Evolutionary conservation across 2,888 invertebrate genomes (phyloP).

Genomic region (Chloromyia formosa): DNA sequence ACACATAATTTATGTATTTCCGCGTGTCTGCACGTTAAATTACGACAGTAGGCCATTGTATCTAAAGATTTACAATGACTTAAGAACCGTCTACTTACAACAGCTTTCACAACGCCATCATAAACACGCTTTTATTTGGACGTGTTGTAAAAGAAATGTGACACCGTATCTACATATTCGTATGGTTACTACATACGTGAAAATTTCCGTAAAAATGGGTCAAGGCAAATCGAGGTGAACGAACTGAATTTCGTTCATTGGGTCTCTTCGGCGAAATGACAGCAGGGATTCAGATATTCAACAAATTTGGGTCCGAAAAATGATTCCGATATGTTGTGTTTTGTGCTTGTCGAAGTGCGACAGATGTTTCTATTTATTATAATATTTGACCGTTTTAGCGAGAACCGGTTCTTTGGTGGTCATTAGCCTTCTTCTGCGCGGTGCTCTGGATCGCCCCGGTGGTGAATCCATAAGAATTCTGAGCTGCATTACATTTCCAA

Average conservation of each 20-base stretch:
- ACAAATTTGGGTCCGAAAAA: not conserved
- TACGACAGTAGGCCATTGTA: no score
- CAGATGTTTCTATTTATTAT: no score
- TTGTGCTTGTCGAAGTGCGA: no score
- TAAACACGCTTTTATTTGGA: slow-evolving; percentile 15
- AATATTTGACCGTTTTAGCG: no score
- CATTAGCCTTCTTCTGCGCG: not conserved
- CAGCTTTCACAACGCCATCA: slow-evolving; percentile 31
- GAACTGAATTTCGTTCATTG: slow-evolving; percentile 33
- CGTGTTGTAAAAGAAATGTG: slow-evolving; percentile 6
- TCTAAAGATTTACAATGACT: not conserved
- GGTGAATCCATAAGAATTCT: not conserved
- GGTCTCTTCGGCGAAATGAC: slow-evolving; percentile 14
- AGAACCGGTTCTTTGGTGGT: not conserved
- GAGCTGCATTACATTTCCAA: not conserved
- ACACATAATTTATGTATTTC: slow-evolving; percentile 3
- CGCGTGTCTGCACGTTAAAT: not conserved
- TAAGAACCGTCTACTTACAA: not conserved
- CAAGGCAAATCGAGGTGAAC: slow-evolving; percentile 40
- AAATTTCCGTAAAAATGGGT: slow-evolving; percentile 23
- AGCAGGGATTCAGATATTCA: no score
- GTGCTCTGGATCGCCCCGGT: not conserved
- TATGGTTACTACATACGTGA: not conserved
- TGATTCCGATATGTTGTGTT: no score
- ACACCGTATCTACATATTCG: not conserved